A percentile compares a stretch with the other conserved stretches of the same genome.
Evolutionary conservation across 2,888 invertebrate genomes (phyloP).

Genomic region (Pachydiplax longipennis): DNA sequence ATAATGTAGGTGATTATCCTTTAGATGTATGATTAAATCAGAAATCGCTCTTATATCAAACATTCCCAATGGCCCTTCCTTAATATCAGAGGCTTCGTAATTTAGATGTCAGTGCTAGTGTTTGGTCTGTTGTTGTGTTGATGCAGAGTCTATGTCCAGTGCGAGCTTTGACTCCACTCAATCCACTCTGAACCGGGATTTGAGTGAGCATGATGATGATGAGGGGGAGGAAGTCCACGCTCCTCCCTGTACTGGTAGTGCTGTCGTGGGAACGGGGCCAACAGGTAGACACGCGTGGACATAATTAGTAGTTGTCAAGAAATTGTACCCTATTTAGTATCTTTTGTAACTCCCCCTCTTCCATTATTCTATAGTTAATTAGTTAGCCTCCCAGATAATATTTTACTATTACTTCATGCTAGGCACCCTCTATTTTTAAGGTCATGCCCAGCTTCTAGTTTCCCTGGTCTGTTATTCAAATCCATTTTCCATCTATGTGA

Average conservation of each 20-base stretch:
- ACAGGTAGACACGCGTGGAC: constrained; percentile 49
- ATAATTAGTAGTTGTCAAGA: constrained; percentile 16
- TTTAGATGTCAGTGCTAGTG: constrained; percentile 35
- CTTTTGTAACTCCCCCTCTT: constrained; percentile 9
- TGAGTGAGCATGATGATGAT: constrained; percentile 48
- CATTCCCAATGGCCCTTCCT: not conserved
- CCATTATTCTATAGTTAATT: constrained; percentile 17
- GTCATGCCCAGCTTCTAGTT: constrained; percentile 31
- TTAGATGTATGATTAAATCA: not conserved
- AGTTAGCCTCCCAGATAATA: not conserved
- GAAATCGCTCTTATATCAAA: not conserved
- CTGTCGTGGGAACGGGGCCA: constrained; percentile 44
- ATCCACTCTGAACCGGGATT: constrained; percentile 49
- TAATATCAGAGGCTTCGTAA: constrained; percentile 16
- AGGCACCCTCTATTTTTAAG: not conserved
- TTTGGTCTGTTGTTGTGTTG: constrained; percentile 46
- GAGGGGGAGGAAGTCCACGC: constrained; percentile 46
- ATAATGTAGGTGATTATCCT: not conserved
- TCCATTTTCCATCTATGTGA: not conserved
- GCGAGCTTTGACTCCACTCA: constrained; percentile 51
- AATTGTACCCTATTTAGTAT: not conserved
- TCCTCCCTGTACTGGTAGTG: constrained; percentile 48
- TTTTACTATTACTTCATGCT: not conserved
- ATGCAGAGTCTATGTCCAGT: constrained; percentile 53
- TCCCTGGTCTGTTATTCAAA: not conserved